Percentiles rank a stretch among this genome's conserved stretches.
phyloP scores from a whole-genome alignment of 2,797 vertebrate species.

The Zenarchopterus dispar region DNA sequence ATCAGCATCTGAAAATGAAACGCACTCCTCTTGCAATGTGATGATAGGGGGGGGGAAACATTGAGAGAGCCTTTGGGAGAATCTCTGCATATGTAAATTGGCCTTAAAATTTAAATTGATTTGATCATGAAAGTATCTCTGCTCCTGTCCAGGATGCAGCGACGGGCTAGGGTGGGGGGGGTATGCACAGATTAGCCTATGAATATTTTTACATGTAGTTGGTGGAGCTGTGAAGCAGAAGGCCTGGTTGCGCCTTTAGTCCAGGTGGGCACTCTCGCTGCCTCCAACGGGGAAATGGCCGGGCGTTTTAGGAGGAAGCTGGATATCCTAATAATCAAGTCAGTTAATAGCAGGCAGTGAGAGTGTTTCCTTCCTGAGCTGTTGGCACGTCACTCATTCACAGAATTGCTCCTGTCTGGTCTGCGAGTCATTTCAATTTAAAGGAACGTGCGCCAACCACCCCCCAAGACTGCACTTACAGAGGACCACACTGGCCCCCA shows the following conservation, averaged over 20 bases:
- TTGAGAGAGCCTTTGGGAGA: slow-evolving; percentile 55
- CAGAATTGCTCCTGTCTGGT: slow-evolving; percentile 83
- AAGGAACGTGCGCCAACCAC: slow-evolving; percentile 75
- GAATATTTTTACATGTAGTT: slow-evolving; percentile 72
- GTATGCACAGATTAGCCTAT: slow-evolving; percentile 62
- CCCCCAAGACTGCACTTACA: slow-evolving; percentile 65
- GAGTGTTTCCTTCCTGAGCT: slow-evolving; percentile 89
- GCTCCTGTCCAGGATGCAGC: slow-evolving; percentile 45
- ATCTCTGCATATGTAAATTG: slow-evolving; percentile 89
- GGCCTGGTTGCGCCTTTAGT: slow-evolving; percentile 33
- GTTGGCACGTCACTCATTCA: slow-evolving; percentile 79
- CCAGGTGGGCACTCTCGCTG: slow-evolving; percentile 59
- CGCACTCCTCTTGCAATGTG: slow-evolving; percentile 60
- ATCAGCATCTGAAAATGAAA: slow-evolving; percentile 79
- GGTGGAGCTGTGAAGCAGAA: slow-evolving; percentile 24
- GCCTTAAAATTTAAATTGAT: slow-evolving; percentile 71
- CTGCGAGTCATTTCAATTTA: slow-evolving; percentile 82
- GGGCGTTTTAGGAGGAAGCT: slow-evolving; percentile 73
- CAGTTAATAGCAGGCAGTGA: slow-evolving; percentile 82
- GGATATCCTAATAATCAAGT: slow-evolving; percentile 93
- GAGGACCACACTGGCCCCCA: slow-evolving; percentile 60
- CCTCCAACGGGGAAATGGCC: slow-evolving; percentile 62
- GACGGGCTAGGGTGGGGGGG: slow-evolving; percentile 37
- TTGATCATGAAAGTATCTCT: slow-evolving; percentile 60
- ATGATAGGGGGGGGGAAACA: slow-evolving; percentile 52